Conservation (phyloP, 1,140 invertebrate genomes). For the Eurosta solidaginis region DNA sequence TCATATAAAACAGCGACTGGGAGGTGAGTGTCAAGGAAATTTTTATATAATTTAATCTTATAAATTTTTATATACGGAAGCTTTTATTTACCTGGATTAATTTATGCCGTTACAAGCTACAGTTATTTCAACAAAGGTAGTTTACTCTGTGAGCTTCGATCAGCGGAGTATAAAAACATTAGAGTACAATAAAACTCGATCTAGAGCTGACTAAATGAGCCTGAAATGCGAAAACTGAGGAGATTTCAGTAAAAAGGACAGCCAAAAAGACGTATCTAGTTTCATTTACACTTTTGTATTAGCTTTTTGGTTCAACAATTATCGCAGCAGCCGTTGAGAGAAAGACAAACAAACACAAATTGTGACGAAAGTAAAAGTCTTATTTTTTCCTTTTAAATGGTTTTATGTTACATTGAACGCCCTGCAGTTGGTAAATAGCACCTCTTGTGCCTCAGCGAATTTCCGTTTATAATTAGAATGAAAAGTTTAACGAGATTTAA, state of each 20-base stretch:
- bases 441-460: background rate
- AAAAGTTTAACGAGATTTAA: conserved; percentile 27
- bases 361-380: background rate
- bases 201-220: background rate
- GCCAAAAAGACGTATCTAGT: background rate
- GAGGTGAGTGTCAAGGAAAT: too few relatives aligned
- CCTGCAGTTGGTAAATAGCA: background rate
- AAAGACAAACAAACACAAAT: background rate
- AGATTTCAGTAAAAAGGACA: too few relatives aligned
- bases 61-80: too few relatives aligned
- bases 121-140: too few relatives aligned
- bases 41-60: too few relatives aligned
- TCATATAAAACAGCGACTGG: too few relatives aligned
- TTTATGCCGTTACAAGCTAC: too few relatives aligned
- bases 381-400: background rate
- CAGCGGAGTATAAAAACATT: conserved; percentile 8
- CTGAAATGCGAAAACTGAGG: background rate
- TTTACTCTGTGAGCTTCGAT: too few relatives aligned
- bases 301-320: conserved; percentile 18
- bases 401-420: background rate
- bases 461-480: conserved; percentile 26
- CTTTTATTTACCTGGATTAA: too few relatives aligned
- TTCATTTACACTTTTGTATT: background rate
- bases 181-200: background rate
- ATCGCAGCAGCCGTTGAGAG: background rate